Evolutionary conservation across 2,797 vertebrate species (phyloP), one percentile per base, ranked within the genome.

Genomic region (Fistularia tabacaria): DNA sequence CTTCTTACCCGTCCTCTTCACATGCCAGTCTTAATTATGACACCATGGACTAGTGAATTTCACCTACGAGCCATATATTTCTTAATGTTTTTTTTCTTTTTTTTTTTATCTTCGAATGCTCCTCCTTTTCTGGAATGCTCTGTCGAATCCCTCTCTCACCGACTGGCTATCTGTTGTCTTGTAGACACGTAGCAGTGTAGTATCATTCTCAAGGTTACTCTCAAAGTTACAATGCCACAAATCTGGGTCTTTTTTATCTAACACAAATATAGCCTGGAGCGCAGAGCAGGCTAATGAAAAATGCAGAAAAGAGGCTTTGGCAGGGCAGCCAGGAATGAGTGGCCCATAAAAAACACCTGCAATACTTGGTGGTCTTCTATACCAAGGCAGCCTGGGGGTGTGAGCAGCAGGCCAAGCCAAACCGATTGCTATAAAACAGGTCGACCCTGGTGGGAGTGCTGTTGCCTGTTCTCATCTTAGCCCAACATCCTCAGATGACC

Each of bases 331-430:
- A 46, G 51, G 53, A 71, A 74, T 54, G 51, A 73, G 57, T 71
- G 69, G 69, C 68, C 71, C 38, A 36, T 61, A 63, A 67, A 79
- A 77, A 76, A 57, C 71, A 83, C 80, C 77, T 86, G 79, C 15
- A 64, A 82, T 69, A 76, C 66, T 76, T 73, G 72, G 65, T 67
- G 73, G 66, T 73, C 71, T 8, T 37, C 59, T 76, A 73, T 81
- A 83, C 36, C 63, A 74, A 67, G 55, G 70, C 49, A 57, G 76
- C 70, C 71, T 69, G 63, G 8, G 41, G 74, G 57, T 70, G 41
- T 66, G 73, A 76, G 69, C 56, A 47, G 50, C 38, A 62, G 62
- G 62, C 74, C 73, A 59, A 51, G 59, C 51, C 52, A 52, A 54
- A 41, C 76, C 62, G 63, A 72, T 69, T 60, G 64, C 71, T 60